These are phyloP conservation scores for Plagodis pulveraria DNA, from an alignment of 2,888 invertebrate species.

Conservation along the genomic window DNA sequence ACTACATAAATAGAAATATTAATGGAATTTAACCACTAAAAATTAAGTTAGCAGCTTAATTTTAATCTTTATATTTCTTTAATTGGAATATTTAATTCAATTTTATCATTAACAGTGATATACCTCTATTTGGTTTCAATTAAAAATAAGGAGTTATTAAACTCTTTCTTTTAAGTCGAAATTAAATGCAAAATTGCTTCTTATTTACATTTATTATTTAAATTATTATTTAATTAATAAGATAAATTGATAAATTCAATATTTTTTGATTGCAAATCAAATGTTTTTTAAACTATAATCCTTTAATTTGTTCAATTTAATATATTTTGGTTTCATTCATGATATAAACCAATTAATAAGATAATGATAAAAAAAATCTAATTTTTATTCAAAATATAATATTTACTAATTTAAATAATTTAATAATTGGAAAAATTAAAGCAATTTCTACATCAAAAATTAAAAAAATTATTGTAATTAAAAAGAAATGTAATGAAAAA, in stretches of 20 bases:
- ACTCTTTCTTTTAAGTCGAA: conserved; percentile 76
- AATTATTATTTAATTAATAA: conserved; percentile 59
- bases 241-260: conserved; percentile 65
- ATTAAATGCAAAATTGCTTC: conserved; percentile 82
- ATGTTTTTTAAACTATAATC: conserved; percentile 75
- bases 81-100: conserved; percentile 84
- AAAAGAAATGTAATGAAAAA: conserved; percentile 83
- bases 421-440: conserved; percentile 85
- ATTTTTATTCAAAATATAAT: conserved; percentile 55
- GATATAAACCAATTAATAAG: conserved; percentile 74
- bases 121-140: conserved; percentile 86
- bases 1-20: conserved; percentile 86
- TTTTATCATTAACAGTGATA: conserved; percentile 88
- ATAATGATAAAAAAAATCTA: conserved; percentile 78
- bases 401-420: conserved; percentile 43
- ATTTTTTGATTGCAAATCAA: conserved; percentile 74
- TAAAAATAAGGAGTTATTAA: conserved; percentile 80
- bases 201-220: conserved; percentile 62
- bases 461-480: conserved; percentile 89
- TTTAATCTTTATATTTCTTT: conserved; percentile 79
- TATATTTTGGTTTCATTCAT: conserved; percentile 76
- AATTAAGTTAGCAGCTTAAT: conserved; percentile 88
- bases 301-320: conserved; percentile 69
- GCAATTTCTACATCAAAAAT: conserved; percentile 91
- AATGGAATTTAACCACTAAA: conserved; percentile 78